These are phyloP conservation scores for Chrysogorgia sp. DNA, from an alignment of 92 coral and sea anemone genomes.

Conservation along the genomic window DNA sequence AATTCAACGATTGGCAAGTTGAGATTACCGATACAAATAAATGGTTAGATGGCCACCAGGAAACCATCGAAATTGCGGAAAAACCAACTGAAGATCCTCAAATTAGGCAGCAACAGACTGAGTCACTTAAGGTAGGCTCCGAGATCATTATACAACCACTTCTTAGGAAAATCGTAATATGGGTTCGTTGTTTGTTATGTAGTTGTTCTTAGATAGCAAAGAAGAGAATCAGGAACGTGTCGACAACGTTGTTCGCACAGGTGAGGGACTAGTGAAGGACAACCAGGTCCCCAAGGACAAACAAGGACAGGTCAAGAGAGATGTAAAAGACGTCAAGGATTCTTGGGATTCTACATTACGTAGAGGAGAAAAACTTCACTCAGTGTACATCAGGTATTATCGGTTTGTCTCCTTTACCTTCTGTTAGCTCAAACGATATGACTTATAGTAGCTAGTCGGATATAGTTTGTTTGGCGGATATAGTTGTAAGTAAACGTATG, in stretches of 20 bases:
- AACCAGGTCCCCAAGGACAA: slow-evolving; percentile 16
- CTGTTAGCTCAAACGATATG: no score
- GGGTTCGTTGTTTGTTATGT: no score
- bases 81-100: slow-evolving; percentile 1
- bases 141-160: background rate
- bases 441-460: no score
- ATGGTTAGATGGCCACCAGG: background rate
- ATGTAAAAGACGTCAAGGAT: slow-evolving; percentile 1
- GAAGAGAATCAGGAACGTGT: slow-evolving; percentile 6
- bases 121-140: background rate
- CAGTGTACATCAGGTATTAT: background rate
- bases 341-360: background rate
- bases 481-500: no score
- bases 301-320: background rate
- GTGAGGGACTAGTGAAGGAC: background rate
- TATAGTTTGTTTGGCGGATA: no score
- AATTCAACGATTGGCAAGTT: slow-evolving; percentile 14
- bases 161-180: no score
- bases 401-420: background rate
- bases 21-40: background rate
- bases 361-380: background rate
- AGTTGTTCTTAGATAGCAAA: background rate
- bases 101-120: background rate
- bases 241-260: background rate
- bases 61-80: slow-evolving; percentile 1